Conservation (phyloP, 2,113 vertebrate genomes). For the Gadus chalcogrammus region DNA sequence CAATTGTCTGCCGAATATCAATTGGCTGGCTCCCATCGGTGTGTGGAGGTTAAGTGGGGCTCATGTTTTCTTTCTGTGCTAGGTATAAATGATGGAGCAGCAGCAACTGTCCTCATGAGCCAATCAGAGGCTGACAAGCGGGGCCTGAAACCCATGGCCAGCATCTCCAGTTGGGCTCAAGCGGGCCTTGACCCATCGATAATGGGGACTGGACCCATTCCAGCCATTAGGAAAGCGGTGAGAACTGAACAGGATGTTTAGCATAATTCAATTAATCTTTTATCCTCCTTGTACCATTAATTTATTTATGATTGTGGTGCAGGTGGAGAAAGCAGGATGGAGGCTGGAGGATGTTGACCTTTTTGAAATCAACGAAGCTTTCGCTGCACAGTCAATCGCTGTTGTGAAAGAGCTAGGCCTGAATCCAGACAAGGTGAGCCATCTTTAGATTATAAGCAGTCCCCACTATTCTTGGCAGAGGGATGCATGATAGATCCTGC, state of each 20-base stretch:
- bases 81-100: slow-evolving; percentile 95
- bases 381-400: slow-evolving; percentile 80
- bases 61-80: slow-evolving; percentile 1
- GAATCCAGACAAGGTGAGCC: slow-evolving; percentile 82
- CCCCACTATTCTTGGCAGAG: background rate
- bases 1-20: background rate
- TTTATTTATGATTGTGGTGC: background rate
- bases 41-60: background rate
- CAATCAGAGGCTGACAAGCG: slow-evolving; percentile 82
- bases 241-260: slow-evolving; percentile 54
- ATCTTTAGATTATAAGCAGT: background rate
- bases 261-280: background rate
- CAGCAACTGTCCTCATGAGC: slow-evolving; percentile 90
- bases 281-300: background rate
- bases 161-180: slow-evolving; percentile 86
- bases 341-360: slow-evolving; percentile 84
- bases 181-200: slow-evolving; percentile 88
- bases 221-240: slow-evolving; percentile 91
- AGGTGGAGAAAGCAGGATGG: slow-evolving; percentile 92
- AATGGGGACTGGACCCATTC: slow-evolving; percentile 91
- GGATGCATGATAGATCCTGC: no score
- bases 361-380: slow-evolving; percentile 97
- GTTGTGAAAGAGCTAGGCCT: slow-evolving; percentile 86
- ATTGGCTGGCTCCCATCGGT: slow-evolving; percentile 10
- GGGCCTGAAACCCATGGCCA: slow-evolving; percentile 81